Evolutionary conservation across 2,888 invertebrate genomes (phyloP), one percentile per base, ranked within the genome.

Genomic region (Marasmarcha lunaedactyla): DNA sequence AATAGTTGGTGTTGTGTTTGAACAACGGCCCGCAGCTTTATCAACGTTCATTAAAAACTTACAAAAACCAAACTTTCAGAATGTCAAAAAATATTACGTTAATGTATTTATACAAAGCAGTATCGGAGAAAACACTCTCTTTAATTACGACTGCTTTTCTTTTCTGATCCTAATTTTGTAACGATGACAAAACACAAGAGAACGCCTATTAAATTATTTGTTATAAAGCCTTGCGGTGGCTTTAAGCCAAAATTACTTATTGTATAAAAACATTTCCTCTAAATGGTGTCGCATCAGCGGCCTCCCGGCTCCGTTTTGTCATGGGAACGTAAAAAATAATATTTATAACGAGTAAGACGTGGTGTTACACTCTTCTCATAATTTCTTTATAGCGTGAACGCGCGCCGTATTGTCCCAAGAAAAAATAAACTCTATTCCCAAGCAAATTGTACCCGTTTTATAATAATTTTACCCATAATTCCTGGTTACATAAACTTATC

Each of bases 161-260:
- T 73, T 70, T 71, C 67, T 68, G 69, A 71, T 74, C 72, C 70
- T 57, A 66, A 65, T 71, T 71, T 76, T 71, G 76, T 77, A 69
- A 71, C 65, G 3, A 66, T 62, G 74, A 73, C 70, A 76, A 74
- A 73, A 71, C 63, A 59, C 71, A 68, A 69, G 56, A 62, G 59
- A 59, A 54, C 20, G 56, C 55, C 74, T 64, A 64, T 77, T 70
- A 70, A 71, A 74, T 74, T 74, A 73, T 73, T 67, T 63, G 61
- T 9, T 2, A 30, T n/a, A 11, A 30, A 34, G 34, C 12, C 14
- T 2, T 5, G 7, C 12, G 10, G 30, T 11, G 30, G 13, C 9
- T 14, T 14, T 35, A 43, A 41, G 30, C 14, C 34, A 38, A 41
- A 43, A 40, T 44, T 43, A 44, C 41, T 39, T 39, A 42, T 48